phyloP scores from a whole-genome alignment of 2,113 vertebrate species.

The Myocastor coypus region DNA sequence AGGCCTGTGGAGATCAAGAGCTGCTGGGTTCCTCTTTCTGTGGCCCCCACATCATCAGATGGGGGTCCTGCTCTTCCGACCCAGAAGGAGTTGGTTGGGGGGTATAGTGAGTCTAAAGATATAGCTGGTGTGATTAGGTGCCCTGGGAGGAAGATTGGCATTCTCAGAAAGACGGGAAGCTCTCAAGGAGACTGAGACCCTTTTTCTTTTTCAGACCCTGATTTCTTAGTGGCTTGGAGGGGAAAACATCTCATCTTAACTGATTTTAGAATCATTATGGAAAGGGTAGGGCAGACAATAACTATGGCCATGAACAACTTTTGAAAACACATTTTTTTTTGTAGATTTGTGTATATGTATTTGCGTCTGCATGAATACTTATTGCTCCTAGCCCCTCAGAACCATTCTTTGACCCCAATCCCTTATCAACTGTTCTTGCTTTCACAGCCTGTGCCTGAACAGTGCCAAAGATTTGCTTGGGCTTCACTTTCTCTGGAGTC shows the following conservation, averaged over 20 bases:
- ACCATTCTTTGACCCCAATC: background rate
- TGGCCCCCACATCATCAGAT: background rate
- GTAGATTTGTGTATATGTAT: background rate
- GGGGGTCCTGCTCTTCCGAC: background rate
- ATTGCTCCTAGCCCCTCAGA: background rate
- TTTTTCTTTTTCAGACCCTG: background rate
- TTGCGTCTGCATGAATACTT: background rate
- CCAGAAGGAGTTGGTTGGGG: background rate
- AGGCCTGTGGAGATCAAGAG: background rate
- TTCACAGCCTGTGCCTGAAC: accelerated
- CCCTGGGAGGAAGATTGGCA: accelerated
- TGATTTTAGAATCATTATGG: background rate
- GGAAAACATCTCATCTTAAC: background rate
- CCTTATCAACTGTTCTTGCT: accelerated
- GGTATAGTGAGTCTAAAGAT: too few species aligned
- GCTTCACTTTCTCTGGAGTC: background rate
- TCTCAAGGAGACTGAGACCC: too few species aligned
- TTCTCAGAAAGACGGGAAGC: background rate
- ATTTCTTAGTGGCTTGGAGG: background rate
- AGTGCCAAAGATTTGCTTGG: background rate
- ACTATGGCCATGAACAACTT: background rate
- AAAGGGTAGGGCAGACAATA: background rate
- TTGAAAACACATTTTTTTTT: background rate
- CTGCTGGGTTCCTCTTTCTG: background rate
- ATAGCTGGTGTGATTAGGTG: accelerated